phyloP scores from a whole-genome alignment of 2,113 vertebrate genomes.

The Natator depressus region DNA sequence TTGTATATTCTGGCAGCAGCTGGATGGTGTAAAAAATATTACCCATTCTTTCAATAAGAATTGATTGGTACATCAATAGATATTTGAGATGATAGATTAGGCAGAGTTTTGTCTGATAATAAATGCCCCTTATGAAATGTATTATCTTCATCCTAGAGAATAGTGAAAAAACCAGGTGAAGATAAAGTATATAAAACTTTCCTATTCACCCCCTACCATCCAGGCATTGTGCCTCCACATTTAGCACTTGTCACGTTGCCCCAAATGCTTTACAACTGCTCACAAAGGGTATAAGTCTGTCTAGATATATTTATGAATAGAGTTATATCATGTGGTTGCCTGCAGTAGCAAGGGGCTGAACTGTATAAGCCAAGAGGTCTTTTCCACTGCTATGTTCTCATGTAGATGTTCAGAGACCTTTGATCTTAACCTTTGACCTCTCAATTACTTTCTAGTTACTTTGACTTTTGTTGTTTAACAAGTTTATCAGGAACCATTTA shows the following conservation, averaged over 20 bases:
- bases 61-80: background rate
- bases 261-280: too few species aligned
- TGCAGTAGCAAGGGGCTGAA: too few species aligned
- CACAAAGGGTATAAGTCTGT: too few species aligned
- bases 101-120: background rate
- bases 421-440: too few species aligned
- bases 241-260: background rate
- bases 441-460: too few species aligned
- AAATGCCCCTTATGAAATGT: background rate
- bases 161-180: background rate
- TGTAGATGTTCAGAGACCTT: too few species aligned
- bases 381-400: too few species aligned
- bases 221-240: background rate
- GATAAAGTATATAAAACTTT: background rate
- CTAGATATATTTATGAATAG: too few species aligned
- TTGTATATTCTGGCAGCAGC: background rate
- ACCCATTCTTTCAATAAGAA: background rate
- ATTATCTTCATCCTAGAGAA: background rate
- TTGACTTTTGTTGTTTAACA: background rate
- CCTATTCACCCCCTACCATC: background rate
- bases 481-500: too few species aligned
- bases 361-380: too few species aligned
- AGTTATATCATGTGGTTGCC: too few species aligned
- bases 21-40: conserved; percentile 1
- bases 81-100: conserved; percentile 10